Base-by-base conservation (phyloP, 2,113 vertebrate genomes). In the Chloropsis hardwickii region DNA sequence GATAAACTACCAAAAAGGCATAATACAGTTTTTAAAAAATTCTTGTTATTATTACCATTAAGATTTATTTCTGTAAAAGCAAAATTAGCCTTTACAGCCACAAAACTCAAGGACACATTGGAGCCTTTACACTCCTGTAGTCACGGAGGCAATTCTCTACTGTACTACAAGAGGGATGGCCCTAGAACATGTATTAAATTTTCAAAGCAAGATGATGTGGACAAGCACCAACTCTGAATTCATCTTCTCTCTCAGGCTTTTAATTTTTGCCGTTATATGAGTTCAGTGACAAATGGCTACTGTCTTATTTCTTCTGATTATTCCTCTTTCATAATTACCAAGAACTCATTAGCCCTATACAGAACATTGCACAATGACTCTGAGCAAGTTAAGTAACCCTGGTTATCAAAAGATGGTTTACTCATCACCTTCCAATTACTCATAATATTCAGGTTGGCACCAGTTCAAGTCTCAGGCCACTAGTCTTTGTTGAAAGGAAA, bases 381-480 rank as follows among this genome's bases (percentile, higher is more conserved):
- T 70, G 40, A 90, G 35, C 29, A 92, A 69, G 33, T 86, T 77
- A 54, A 80, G 76, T 83, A 88, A 57, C 8, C 23, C 29, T 80
- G 35, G 35, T 73, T 80, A 88, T 72, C 66, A 66, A 54, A 83
- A 72, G 62, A 69, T 17, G 5, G 33, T 57, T 86, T 81, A 61
- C 27, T 95, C 48, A 86, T 78, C 92, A 85, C 40, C 78, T 96
- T 87, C 53, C 40, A 79, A 44, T 80, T 74, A 61, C n/a, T 86
- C 53, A 17, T 28, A 70, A 48, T 35, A 60, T 35, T 88, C 82
- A 64, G 40, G 37, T 10, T 72, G 82, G 45, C 86, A 77, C 16
- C 33, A 47, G 23, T 47, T 90, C 45, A 61, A 82, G 23, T 82
- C 54, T 81, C 66, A 62, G 33, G 86, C 31, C 10, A 7, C 23